Percentiles rank a stretch among this genome's conserved stretches.
Conservation (phyloP, 2,888 invertebrate species). For the Alentia gelatinosa region DNA sequence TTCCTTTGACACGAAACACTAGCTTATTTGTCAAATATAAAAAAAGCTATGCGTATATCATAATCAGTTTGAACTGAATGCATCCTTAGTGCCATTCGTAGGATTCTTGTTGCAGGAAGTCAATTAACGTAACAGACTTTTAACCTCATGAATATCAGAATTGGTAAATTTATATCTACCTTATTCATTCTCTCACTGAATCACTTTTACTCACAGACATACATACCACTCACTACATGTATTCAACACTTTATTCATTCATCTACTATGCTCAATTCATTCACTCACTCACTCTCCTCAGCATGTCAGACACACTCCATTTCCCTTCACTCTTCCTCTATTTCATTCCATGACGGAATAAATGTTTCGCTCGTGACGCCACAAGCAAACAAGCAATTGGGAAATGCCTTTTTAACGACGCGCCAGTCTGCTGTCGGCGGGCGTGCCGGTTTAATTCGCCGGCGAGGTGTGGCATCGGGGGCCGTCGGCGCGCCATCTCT, state of each 20-base stretch:
- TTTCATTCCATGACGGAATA: background rate
- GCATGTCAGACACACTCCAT: too few relatives aligned
- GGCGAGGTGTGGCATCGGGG: background rate
- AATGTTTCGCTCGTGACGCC: background rate
- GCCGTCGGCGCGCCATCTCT: background rate
- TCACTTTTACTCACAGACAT: background rate
- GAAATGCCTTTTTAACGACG: background rate
- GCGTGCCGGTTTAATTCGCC: background rate
- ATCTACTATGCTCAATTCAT: too few relatives aligned
- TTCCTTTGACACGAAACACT: background rate
- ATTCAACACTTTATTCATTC: too few relatives aligned
- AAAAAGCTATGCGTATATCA: too few relatives aligned
- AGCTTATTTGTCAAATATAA: too few relatives aligned
- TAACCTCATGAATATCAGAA: too few relatives aligned
- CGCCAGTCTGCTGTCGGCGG: background rate
- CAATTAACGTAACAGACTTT: too few relatives aligned
- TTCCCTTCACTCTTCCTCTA: background rate
- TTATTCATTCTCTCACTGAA: background rate
- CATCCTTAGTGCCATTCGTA: too few relatives aligned
- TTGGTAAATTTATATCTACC: too few relatives aligned
- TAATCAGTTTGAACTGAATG: too few relatives aligned
- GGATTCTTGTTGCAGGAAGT: too few relatives aligned
- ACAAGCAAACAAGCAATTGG: conserved; percentile 1
- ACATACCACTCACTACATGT: background rate
- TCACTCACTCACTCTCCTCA: too few relatives aligned